Conservation (phyloP, 2,888 invertebrate genomes). For the Eupithecia insigniata region DNA sequence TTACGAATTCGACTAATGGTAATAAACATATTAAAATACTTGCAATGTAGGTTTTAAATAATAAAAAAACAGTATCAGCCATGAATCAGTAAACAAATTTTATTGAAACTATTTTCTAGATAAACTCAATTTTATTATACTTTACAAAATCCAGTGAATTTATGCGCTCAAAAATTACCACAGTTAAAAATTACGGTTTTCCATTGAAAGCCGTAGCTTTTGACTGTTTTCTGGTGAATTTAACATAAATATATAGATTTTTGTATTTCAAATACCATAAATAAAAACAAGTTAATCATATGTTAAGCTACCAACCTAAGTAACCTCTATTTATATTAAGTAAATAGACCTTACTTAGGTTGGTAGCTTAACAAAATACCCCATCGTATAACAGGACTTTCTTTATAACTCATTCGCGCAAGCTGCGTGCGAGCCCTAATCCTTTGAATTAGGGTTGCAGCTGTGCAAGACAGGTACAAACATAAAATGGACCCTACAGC, state of each 20-base stretch:
- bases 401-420: slow-evolving; percentile 33
- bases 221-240: neutral
- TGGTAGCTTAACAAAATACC: neutral
- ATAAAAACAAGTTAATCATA: neutral
- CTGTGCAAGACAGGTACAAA: slow-evolving; percentile 71
- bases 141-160: neutral
- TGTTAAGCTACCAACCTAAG: no score
- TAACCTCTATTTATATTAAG: no score
- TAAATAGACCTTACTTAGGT: neutral
- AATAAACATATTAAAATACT: neutral
- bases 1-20: neutral
- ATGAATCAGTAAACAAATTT: neutral
- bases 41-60: neutral
- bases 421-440: slow-evolving; percentile 55
- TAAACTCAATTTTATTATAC: neutral
- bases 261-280: neutral
- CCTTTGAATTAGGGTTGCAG: slow-evolving; percentile 68
- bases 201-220: neutral
- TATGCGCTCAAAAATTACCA: no score
- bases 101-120: neutral
- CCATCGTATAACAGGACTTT: slow-evolving; percentile 16
- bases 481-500: slow-evolving; percentile 65
- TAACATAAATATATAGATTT: neutral
- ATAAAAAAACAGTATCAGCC: neutral
- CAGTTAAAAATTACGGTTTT: neutral